phyloP scores from a whole-genome alignment of 35 echinoderm and acorn worm species.

The Ophioderma brevispina region DNA sequence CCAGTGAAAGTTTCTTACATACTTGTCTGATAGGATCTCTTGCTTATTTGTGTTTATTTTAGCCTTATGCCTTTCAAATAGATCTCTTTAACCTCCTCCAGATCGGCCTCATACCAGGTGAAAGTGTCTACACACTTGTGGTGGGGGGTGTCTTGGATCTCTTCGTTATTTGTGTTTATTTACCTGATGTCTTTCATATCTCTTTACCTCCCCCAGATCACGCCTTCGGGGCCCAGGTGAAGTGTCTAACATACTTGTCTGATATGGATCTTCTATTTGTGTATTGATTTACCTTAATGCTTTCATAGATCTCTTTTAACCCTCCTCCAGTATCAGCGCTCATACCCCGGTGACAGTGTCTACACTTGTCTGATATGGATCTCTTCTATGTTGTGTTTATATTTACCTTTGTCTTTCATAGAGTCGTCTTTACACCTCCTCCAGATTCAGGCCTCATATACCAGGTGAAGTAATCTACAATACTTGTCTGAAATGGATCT shows the following conservation, averaged over 20 bases:
- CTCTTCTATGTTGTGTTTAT: neutral
- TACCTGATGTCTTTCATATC: too few species aligned
- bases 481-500: slow-evolving; percentile 87
- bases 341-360: too few species aligned
- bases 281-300: too few species aligned
- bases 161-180: slow-evolving; percentile 87
- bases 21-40: slow-evolving; percentile 96
- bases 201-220: too few species aligned
- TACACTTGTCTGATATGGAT: too few species aligned
- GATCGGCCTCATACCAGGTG: slow-evolving; percentile 69
- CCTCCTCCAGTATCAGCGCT: too few species aligned
- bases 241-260: slow-evolving; percentile 94
- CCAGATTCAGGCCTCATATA: slow-evolving; percentile 91
- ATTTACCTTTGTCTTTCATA: slow-evolving; percentile 93
- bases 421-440: slow-evolving; percentile 94
- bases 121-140: slow-evolving; percentile 89
- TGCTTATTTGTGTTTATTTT: too few species aligned
- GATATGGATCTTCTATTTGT: too few species aligned
- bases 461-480: slow-evolving; percentile 87
- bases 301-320: too few species aligned
- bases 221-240: too few species aligned
- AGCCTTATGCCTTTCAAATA: slow-evolving; percentile 87
- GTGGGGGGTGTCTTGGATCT: slow-evolving; percentile 58
- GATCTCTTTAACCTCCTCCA: slow-evolving; percentile 87
- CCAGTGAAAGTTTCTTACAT: slow-evolving; percentile 84